phyloP scores from a whole-genome alignment of 2,113 vertebrate species.

The Lynx canadensis region DNA sequence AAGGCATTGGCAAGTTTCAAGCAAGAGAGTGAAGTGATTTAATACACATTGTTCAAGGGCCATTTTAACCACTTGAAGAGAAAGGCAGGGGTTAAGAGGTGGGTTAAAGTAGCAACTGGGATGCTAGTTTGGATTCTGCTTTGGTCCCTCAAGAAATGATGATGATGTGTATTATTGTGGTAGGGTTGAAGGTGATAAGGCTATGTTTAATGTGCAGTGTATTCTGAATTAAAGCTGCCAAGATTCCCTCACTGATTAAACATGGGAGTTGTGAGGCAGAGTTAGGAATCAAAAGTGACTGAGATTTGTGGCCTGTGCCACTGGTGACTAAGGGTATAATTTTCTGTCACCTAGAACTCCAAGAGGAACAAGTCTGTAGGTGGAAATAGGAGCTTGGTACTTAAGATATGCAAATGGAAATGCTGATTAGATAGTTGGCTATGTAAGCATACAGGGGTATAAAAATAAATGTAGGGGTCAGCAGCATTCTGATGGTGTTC shows the following conservation, averaged over 20 bases:
- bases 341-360: neutral
- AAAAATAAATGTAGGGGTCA: neutral
- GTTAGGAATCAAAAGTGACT: neutral
- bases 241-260: neutral
- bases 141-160: neutral
- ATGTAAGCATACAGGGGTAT: neutral
- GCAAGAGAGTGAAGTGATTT: neutral
- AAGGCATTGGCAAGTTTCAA: neutral
- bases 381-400: neutral
- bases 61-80: neutral
- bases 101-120: fast-evolving
- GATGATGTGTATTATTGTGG: neutral
- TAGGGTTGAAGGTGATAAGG: neutral
- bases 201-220: neutral
- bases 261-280: neutral
- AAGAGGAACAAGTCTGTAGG: neutral
- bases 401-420: neutral
- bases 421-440: neutral
- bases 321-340: neutral
- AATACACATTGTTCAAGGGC: neutral
- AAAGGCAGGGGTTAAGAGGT: neutral
- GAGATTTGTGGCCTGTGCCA: neutral
- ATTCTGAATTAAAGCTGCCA: neutral
- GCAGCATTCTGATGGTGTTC: neutral
- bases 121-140: neutral